Base-by-base conservation (phyloP, 2,797 vertebrate genomes). In the Siniperca scherzeri region DNA sequence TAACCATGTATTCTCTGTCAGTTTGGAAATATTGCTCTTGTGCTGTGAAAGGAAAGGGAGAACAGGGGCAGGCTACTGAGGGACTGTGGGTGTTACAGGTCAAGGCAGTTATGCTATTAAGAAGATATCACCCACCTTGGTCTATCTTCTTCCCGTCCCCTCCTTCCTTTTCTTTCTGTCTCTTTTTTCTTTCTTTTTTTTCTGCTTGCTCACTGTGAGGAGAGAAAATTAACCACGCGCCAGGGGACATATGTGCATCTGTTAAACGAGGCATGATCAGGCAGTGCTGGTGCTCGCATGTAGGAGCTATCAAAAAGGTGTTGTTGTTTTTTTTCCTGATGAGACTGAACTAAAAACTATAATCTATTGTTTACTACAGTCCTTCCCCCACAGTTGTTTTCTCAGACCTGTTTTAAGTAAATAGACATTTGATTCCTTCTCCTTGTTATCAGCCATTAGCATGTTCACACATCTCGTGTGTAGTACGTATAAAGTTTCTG, bases 151-250 rank as follows among this genome's bases (percentile, higher is more conserved):
- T 27, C 52, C 21, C 3, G 14, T 59, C 46, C 59, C 1, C 50
- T 61, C 44, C 68, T 53, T 48, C 61, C 44, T 46, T 46, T 61
- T 52, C 77, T 67, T 16, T 48, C 56, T 76, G 72, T 52, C 57
- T 70, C 25, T 16, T 59, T 57, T 50, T 74, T 65, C 21, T 46
- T 25, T 68, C 56, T 61, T 42, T 57, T 57, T 59, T 60, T 50
- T 5, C 13, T 5, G 13, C 56, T 53, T 48, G 36, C 70, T 77
- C 55, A 38, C 68, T 81, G 81, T 30, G 59, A 85, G 61, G 53
- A 80, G 57, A 88, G 86, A 82, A 93, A 90, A 90, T 89, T 57
- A 91, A 91, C 88, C 75, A 14, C 76, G 68, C 56, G 62, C 78
- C 81, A 87, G 65, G 72, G 84, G 82, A 87, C 78, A 61, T 81